Conservation (phyloP, 2,888 invertebrate species). For the Trisateles emortualis region DNA sequence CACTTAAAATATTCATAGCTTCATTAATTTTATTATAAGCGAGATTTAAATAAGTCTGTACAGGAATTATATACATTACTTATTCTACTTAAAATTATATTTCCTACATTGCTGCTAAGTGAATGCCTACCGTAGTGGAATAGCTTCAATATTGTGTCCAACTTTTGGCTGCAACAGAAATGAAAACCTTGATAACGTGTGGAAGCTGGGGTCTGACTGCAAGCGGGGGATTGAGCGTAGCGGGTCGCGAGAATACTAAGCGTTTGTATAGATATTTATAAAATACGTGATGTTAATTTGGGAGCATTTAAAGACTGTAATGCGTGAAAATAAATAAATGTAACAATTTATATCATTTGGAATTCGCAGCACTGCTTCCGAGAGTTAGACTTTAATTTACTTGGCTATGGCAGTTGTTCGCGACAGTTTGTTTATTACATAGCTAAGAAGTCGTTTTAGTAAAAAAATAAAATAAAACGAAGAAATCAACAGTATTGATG, state of each 20-base stretch:
- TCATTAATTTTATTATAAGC: constrained; percentile 69
- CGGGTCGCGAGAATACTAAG: background rate
- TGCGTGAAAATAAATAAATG: too few species aligned
- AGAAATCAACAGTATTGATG: too few species aligned
- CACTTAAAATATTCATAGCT: constrained; percentile 62
- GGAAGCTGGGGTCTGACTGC: constrained; percentile 16
- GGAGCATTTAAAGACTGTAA: too few species aligned
- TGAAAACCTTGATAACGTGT: constrained; percentile 40
- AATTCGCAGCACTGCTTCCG: too few species aligned
- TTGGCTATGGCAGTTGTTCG: too few species aligned
- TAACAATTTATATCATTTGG: too few species aligned
- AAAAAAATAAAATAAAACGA: too few species aligned
- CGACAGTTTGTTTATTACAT: too few species aligned
- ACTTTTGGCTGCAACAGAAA: constrained; percentile 90
- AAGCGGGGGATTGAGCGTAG: constrained; percentile 6
- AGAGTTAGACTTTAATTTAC: too few species aligned
- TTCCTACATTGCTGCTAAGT: constrained; percentile 62
- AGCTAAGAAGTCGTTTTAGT: too few species aligned
- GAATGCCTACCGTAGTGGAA: constrained; percentile 69
- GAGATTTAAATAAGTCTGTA: constrained; percentile 72
- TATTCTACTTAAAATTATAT: constrained; percentile 50
- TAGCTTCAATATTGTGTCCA: constrained; percentile 92
- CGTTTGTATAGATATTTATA: too few species aligned
- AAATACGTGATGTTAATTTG: too few species aligned
- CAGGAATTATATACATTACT: constrained; percentile 73